Conservation (phyloP, 2,797 vertebrate genomes). For the Lycodopsis pacificus region DNA sequence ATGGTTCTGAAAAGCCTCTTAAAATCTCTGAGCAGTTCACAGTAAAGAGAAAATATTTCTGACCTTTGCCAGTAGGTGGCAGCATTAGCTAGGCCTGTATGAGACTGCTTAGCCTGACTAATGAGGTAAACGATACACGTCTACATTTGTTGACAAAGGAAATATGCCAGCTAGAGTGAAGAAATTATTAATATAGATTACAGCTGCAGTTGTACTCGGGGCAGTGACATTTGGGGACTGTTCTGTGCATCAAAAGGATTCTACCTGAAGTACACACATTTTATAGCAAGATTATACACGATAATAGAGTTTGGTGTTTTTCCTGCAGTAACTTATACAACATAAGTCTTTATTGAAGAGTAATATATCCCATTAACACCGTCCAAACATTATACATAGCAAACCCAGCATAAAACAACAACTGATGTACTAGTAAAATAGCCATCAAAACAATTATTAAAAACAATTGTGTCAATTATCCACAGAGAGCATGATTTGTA, state of each 20-base stretch:
- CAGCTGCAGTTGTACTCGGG: constrained; percentile 4
- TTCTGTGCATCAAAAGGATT: neutral
- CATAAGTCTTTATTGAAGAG: constrained; percentile 7
- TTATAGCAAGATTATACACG: constrained; percentile 1
- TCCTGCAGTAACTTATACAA: constrained; percentile 3
- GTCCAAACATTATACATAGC: constrained; percentile 47
- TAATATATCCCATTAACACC: constrained; percentile 11
- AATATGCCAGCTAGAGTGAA: neutral
- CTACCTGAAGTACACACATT: neutral
- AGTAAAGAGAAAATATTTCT: constrained; percentile 3
- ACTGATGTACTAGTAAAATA: constrained; percentile 33
- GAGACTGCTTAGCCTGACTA: neutral
- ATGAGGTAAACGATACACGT: neutral
- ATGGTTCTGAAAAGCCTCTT: neutral
- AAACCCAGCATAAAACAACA: constrained; percentile 57
- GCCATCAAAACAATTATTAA: constrained; percentile 45
- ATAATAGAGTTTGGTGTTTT: constrained; percentile 14
- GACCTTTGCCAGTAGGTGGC: constrained; percentile 30
- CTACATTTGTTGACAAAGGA: neutral
- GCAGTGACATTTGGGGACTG: neutral
- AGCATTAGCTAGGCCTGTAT: neutral
- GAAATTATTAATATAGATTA: neutral
- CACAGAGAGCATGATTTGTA: constrained; percentile 5
- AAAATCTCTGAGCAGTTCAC: neutral
- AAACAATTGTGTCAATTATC: constrained; percentile 40